These are phyloP conservation scores for Falco peregrinus DNA, from an alignment of 2,797 vertebrate genomes.

Conservation along the genomic window DNA sequence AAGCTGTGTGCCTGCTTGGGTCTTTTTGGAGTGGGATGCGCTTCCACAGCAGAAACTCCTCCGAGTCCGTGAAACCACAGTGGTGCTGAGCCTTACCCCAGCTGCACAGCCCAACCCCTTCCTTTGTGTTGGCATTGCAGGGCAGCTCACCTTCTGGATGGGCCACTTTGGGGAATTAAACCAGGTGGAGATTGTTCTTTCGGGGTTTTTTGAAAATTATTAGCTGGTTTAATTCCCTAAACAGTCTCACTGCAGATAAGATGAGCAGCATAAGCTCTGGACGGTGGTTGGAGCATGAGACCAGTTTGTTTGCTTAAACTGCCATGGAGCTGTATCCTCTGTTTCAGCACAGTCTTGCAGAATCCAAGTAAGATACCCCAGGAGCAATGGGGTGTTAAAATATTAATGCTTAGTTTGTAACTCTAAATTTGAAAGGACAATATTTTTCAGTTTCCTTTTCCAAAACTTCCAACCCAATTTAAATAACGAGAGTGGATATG, in stretches of 20 bases:
- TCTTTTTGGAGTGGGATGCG: background rate
- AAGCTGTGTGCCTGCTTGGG: background rate
- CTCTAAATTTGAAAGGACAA: background rate
- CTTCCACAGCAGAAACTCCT: background rate
- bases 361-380: background rate
- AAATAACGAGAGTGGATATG: background rate
- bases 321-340: background rate
- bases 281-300: background rate
- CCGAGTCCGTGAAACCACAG: fast-evolving
- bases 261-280: background rate
- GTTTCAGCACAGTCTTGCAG: background rate
- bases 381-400: background rate
- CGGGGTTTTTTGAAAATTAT: background rate
- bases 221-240: background rate
- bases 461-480: background rate
- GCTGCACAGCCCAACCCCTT: background rate
- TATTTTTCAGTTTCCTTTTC: background rate
- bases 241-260: background rate
- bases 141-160: background rate
- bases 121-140: background rate
- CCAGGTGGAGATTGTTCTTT: background rate
- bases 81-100: background rate
- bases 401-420: background rate
- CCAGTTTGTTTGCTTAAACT: background rate
- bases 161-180: background rate